Evolutionary conservation across 1,140 invertebrate genomes (phyloP), one percentile per base, ranked within the genome.

Genomic region (Nasonia giraulti): DNA sequence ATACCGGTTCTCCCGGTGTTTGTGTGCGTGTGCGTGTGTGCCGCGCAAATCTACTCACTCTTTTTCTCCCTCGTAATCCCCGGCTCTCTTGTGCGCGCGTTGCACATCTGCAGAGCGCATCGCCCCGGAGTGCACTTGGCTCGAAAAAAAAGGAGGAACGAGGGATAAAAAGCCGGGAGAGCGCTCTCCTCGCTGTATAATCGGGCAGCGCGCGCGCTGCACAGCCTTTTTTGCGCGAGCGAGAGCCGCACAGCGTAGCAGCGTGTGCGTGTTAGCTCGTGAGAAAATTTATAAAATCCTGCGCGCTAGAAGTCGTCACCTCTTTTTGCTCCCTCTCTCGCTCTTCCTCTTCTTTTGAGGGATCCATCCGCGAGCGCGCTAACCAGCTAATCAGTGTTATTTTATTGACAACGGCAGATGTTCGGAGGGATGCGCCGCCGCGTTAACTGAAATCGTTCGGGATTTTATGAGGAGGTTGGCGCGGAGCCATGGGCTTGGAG

Each of bases 281-380:
- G 83, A 85, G 83, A 81, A 85, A 85, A 81, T 85, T 85, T 55
- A 81, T 84, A 84, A 74, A 80, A 80, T 80, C 83, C 12, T 14
- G 20, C 23, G n/a, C 44, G 62, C 68, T 76, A 69, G 82, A 47
- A 75, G n/a, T 14, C 10, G 1, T 10, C n/a, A 68, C n/a, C 27
- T 5, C 33, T 82, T 82, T 82, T 75, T 75, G 23, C 40, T 62
- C 11, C 11, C 14, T 62, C 66, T 69, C 33, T 37, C 5, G 14
- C 62, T 71, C 68, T 62, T 62, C 68, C 23, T 33, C n/a, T 75
- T 82, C 68, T 62, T 62, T 62, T 62, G 55, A 62, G 17, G 17
- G 17, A 62, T n/a, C 27, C 62, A 20, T 44, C 20, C 44, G 40
- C 47, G 23, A 17, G 2, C 47, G 27, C 14, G 74, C 55, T 77